Conservation (phyloP, 1,140 invertebrate genomes). For the Dendroctonus ponderosae region DNA sequence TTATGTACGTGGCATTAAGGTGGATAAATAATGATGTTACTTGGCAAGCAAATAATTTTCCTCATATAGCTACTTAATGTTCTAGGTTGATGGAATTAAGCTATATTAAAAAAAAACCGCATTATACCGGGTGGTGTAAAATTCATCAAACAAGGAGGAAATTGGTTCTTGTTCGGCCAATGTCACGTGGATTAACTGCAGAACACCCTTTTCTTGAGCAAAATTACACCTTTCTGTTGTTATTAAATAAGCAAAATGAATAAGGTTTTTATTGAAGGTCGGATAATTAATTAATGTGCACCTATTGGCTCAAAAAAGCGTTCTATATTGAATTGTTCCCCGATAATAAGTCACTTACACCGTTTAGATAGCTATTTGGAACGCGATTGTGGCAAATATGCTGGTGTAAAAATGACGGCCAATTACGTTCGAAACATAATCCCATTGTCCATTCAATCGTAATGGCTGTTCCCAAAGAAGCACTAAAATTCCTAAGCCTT, state of each 20-base stretch:
- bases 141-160: too few relatives aligned
- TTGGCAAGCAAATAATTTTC: background rate
- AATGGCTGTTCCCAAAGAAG: slow-evolving; percentile 3
- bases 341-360: background rate
- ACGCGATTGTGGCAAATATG: too few relatives aligned
- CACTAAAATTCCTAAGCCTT: slow-evolving; percentile 9
- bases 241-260: too few relatives aligned
- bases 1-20: slow-evolving; percentile 4
- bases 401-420: background rate
- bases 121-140: too few relatives aligned
- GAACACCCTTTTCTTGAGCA: too few relatives aligned
- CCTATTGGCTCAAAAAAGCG: background rate
- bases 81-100: background rate
- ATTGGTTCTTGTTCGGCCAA: too few relatives aligned
- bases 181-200: too few relatives aligned
- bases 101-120: too few relatives aligned
- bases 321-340: background rate
- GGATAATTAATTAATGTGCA: too few relatives aligned
- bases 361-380: background rate
- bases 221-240: too few relatives aligned
- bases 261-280: too few relatives aligned
- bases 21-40: slow-evolving; percentile 2
- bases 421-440: background rate
- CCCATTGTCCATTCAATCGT: background rate
- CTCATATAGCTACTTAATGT: background rate